Percentiles rank a stretch among this genome's conserved stretches.
phyloP scores from a whole-genome alignment of 2,113 vertebrate genomes.

The Ceuthmochares aereus region DNA sequence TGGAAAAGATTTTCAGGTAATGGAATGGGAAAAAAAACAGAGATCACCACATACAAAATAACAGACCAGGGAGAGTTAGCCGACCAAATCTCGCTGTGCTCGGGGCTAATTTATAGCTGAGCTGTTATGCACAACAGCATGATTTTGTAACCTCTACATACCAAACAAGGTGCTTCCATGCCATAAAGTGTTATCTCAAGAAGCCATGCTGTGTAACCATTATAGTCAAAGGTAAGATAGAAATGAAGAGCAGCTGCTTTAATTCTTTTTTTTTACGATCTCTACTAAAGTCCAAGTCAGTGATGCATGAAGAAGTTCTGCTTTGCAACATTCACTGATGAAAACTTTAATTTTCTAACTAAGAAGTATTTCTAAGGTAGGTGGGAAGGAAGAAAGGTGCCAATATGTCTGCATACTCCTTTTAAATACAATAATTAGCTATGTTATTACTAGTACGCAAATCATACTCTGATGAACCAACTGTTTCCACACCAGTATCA shows the following conservation, averaged over 20 bases:
- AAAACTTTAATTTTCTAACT: not conserved
- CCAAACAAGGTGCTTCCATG: not conserved
- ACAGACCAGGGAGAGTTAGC: not conserved
- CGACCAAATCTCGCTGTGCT: not conserved
- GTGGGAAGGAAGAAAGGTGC: not conserved
- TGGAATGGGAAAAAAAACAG: conserved; percentile 32
- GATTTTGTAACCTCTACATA: not conserved
- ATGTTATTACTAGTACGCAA: conserved; percentile 16
- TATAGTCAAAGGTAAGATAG: not conserved
- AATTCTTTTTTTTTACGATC: not conserved
- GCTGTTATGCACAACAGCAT: not conserved
- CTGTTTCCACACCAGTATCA: not conserved
- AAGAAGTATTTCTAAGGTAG: not conserved
- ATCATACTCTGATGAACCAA: conserved; percentile 8
- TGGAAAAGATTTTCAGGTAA: conserved; percentile 27
- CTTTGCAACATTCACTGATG: not conserved
- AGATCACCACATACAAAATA: not conserved
- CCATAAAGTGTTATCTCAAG: not conserved
- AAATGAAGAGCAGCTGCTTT: not conserved
- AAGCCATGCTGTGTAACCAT: not conserved
- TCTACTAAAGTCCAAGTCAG: not conserved
- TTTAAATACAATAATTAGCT: conserved; percentile 32
- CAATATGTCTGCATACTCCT: not conserved
- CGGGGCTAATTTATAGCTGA: not conserved
- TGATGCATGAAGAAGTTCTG: not conserved